These are phyloP conservation scores for Amphiura filiformis DNA, from an alignment of 35 echinoderm and acorn worm genomes.

Conservation along the genomic window DNA sequence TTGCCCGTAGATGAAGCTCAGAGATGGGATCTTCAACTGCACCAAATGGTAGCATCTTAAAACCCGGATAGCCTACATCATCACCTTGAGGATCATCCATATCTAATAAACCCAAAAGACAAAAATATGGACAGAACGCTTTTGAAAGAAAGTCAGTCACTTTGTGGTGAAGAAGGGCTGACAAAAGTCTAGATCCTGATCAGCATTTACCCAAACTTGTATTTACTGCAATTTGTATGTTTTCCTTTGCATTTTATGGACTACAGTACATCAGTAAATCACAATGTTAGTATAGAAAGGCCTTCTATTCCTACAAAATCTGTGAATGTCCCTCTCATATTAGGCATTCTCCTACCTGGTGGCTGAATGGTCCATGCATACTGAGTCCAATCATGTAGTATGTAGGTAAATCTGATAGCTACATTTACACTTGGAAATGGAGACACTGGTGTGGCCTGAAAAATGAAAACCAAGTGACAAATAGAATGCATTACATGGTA, in stretches of 20 bases:
- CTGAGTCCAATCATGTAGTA: constrained; percentile 90
- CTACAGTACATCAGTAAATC: no score
- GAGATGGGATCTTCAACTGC: constrained; percentile 88
- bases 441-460: constrained; percentile 63
- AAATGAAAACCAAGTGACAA: constrained; percentile 8
- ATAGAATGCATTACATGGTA: no score
- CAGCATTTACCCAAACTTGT: no score
- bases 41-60: constrained; percentile 73
- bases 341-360: constrained; percentile 55
- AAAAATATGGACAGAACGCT: no score
- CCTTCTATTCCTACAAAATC: no score
- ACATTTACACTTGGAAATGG: constrained; percentile 60
- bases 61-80: constrained; percentile 79
- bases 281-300: no score
- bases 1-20: constrained; percentile 73
- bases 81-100: constrained; percentile 32
- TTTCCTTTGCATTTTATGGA: no score
- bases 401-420: constrained; percentile 95
- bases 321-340: no score
- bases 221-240: no score
- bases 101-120: constrained; percentile 45
- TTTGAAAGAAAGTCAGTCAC: no score
- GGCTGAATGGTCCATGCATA: constrained; percentile 78
- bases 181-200: no score
- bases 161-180: no score